Base-by-base conservation (phyloP, 2,888 invertebrate species). In the Drosophila phalerata region DNA sequence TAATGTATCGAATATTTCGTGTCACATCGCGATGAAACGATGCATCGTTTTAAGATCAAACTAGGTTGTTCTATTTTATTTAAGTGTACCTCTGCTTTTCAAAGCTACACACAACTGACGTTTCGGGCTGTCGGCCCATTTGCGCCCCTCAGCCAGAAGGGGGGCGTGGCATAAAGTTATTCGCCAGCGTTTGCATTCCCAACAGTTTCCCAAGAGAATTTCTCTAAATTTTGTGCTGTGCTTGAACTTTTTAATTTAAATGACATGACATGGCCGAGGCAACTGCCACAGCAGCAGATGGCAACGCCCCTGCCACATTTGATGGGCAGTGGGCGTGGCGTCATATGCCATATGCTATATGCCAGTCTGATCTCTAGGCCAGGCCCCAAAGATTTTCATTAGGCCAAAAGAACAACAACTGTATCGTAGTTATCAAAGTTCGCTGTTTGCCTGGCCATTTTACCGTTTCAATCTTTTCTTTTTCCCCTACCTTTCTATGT, bases 201-300 rank as follows among this genome's bases (percentile, higher is more conserved):
- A 42, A 8, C 15, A 22, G 17, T 19, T n/a, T 28, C 19, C 55
- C 40, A 48, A 56, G 53, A 65, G 63, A n/a, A 57, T 66, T 71
- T 81, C 75, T 77, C 71, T 67, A 77, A 78, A 51, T 69, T 69
- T 60, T 55, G 49, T 63, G 68, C 74, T 79, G 69, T 74, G 67
- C 52, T 70, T 82, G 66, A 82, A 85, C 64, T 88, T 88, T 88
- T 88, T 88, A 86, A 88, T 86, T 86, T 86, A 85, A 85, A 85
- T 85, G 87, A 85, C 87, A 86, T 81, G 86, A 81, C 67, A 62
- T 72, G 61, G 53, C 45, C 64, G 62, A 34, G 49, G 53, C 64
- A 48, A 48, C 43, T 32, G 34, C 34, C 30, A 32, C 38, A 28
- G 28, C 56, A 60, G 55, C 49, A 40, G 52, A 64, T 64, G 52